A percentile compares a stretch with the other conserved stretches of the same genome.
Evolutionary conservation across 2,888 invertebrate species (phyloP).

Genomic region (Parascotia fuliginaria): DNA sequence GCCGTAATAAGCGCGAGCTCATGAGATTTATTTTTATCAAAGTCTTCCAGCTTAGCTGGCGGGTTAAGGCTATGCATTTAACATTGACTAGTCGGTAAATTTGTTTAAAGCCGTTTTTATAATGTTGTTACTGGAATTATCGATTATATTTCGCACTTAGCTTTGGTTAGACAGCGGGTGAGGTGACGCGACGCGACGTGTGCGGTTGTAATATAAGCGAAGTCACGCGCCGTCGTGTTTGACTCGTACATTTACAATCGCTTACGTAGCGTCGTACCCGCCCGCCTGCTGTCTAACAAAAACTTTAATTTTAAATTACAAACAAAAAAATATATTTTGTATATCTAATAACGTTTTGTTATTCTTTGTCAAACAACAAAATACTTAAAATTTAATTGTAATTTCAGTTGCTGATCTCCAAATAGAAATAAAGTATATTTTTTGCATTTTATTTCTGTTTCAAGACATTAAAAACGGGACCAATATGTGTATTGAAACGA

Average conservation of each 20-base stretch:
- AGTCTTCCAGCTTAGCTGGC: constrained; percentile 53
- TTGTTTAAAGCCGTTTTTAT: constrained; percentile 25
- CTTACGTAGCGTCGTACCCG: too few relatives aligned
- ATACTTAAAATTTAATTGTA: neutral
- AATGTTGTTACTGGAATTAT: neutral
- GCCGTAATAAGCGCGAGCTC: constrained; percentile 46
- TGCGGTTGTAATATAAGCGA: too few relatives aligned
- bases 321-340: too few relatives aligned
- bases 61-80: constrained; percentile 46
- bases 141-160: neutral
- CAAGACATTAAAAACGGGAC: constrained; percentile 4
- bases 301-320: too few relatives aligned
- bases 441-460: constrained; percentile 23
- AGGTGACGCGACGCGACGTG: too few relatives aligned
- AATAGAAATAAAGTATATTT: constrained; percentile 16
- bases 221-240: too few relatives aligned
- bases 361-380: too few relatives aligned
- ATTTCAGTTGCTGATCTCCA: constrained; percentile 9
- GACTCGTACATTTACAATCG: too few relatives aligned
- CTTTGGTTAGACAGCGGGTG: too few relatives aligned
- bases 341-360: too few relatives aligned
- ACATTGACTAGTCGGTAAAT: constrained; percentile 47
- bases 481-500: constrained; percentile 13
- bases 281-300: too few relatives aligned
- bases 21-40: constrained; percentile 39